phyloP scores from a whole-genome alignment of 2,888 invertebrate genomes.

The Diarsia mendica region DNA sequence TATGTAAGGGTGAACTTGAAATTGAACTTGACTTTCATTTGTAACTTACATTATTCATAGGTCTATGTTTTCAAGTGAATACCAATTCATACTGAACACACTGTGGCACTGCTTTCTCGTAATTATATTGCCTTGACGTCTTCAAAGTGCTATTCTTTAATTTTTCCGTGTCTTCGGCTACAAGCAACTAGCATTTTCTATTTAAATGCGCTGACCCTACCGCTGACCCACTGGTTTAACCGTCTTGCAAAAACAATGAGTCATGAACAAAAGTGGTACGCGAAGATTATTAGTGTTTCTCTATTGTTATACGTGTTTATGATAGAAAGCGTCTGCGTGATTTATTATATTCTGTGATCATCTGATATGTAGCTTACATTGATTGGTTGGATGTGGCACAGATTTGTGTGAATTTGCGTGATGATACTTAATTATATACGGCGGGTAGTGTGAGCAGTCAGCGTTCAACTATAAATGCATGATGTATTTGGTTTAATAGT shows the following conservation, averaged over 20 bases:
- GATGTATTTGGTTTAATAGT: not conserved
- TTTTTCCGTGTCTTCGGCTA: not conserved
- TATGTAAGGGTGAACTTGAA: no score
- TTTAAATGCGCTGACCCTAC: constrained; percentile 5
- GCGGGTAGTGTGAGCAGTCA: not conserved
- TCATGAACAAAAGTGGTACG: constrained; percentile 50
- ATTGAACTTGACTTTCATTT: no score
- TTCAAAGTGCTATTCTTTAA: not conserved
- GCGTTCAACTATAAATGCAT: not conserved
- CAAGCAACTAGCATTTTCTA: not conserved
- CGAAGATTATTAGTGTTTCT: constrained; percentile 41
- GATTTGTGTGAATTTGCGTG: not conserved
- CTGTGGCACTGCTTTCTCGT: not conserved
- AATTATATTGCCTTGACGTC: not conserved
- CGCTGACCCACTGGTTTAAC: constrained; percentile 50
- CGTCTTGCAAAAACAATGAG: constrained; percentile 44
- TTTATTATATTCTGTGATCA: constrained; percentile 31
- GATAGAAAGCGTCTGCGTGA: constrained; percentile 35
- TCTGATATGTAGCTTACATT: constrained; percentile 2
- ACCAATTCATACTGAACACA: not conserved
- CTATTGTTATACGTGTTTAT: constrained; percentile 48
- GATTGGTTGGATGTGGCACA: not conserved
- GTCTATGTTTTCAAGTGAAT: constrained; percentile 30
- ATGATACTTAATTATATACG: constrained; percentile 1
- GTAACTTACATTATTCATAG: not conserved